Percentiles rank a stretch among this genome's conserved stretches.
Conservation (phyloP, 2,888 invertebrate genomes). For the Volucella inflata region DNA sequence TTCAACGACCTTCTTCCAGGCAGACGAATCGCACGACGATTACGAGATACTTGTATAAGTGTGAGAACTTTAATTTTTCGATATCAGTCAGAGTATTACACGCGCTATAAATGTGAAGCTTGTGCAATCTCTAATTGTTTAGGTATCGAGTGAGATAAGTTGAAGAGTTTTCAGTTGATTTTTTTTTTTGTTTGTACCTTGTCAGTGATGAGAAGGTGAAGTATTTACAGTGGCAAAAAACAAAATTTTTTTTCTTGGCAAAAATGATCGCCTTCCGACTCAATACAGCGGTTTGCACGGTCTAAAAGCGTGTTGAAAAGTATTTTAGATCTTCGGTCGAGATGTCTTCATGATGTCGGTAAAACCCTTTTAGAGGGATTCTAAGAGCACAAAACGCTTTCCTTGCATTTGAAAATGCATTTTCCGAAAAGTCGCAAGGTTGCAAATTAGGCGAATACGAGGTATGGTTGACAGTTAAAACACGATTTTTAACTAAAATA, state of each 20-base stretch:
- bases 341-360: too few species aligned
- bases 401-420: too few species aligned
- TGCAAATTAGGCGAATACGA: too few species aligned
- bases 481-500: too few species aligned
- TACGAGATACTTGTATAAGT: neutral
- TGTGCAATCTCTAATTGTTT: slow-evolving; percentile 58
- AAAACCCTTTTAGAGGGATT: too few species aligned
- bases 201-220: slow-evolving; percentile 14
- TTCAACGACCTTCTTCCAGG: neutral
- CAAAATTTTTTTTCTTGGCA: too few species aligned
- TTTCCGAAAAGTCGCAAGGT: too few species aligned
- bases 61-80: slow-evolving; percentile 32
- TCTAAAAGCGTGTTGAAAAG: too few species aligned
- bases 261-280: too few species aligned
- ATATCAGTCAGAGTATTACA: slow-evolving; percentile 53
- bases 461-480: too few species aligned
- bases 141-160: slow-evolving; percentile 58
- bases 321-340: neutral
- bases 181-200: slow-evolving; percentile 7
- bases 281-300: too few species aligned
- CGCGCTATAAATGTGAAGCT: slow-evolving; percentile 25
- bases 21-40: neutral
- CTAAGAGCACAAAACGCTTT: too few species aligned
- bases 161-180: slow-evolving; percentile 17
- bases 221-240: slow-evolving; percentile 23